Percentiles rank a stretch among this genome's conserved stretches.
Evolutionary conservation across 2,888 invertebrate genomes (phyloP).

Genomic region (Cancer borealis): DNA sequence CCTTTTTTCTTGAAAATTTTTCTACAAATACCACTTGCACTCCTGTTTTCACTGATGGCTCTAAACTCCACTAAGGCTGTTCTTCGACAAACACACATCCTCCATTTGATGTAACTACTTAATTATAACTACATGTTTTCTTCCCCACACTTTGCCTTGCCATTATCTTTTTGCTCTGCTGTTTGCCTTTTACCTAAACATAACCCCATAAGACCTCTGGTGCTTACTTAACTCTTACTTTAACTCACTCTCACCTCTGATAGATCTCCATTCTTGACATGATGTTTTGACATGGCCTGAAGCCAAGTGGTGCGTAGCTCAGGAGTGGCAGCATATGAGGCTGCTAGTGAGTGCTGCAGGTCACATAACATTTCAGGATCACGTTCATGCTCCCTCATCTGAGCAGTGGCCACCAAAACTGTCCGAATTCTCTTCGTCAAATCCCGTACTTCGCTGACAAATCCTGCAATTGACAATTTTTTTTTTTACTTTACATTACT

Average conservation of each 20-base stretch:
- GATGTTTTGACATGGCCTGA: slow-evolving; percentile 93
- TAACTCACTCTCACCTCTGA: slow-evolving; percentile 86
- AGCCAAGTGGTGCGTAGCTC: slow-evolving; percentile 96
- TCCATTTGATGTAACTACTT: too few species aligned
- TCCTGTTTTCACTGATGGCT: too few species aligned
- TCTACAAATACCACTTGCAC: too few species aligned
- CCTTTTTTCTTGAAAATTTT: too few species aligned
- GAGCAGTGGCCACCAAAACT: slow-evolving; percentile 95
- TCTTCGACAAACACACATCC: too few species aligned
- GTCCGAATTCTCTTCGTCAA: slow-evolving; percentile 95
- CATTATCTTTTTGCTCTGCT: too few species aligned
- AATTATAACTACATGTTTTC: too few species aligned
- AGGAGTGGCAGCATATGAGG: slow-evolving; percentile 96
- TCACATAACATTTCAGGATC: slow-evolving; percentile 96
- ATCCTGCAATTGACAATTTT: slow-evolving; percentile 82
- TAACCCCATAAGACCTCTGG: too few species aligned
- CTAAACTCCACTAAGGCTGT: too few species aligned
- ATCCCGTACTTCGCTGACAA: slow-evolving; percentile 94
- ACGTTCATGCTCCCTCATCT: slow-evolving; percentile 92
- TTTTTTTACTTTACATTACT: not conserved
- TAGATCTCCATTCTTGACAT: slow-evolving; percentile 89
- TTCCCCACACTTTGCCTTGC: too few species aligned
- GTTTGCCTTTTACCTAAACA: too few species aligned
- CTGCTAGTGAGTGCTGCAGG: slow-evolving; percentile 93
- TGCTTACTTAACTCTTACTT: too few species aligned